Percentiles rank a stretch among this genome's conserved stretches.
Evolutionary conservation across 2,113 vertebrate genomes (phyloP).

Genomic region (Corynorhinus townsendii): DNA sequence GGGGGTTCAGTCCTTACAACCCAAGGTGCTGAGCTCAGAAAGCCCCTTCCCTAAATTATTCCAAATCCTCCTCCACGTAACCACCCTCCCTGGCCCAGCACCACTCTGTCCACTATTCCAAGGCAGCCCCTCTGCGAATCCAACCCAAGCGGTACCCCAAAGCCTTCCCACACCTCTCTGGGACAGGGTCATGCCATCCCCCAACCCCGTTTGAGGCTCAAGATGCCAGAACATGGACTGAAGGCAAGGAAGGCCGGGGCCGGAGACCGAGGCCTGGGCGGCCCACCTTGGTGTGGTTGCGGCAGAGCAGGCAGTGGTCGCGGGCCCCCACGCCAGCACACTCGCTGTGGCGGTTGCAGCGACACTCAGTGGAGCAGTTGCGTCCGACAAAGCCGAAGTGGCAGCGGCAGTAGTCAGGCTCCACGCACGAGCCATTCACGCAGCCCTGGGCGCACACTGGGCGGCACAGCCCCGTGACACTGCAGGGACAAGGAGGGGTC

Average conservation of each 20-base stretch:
- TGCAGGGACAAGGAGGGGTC: slow-evolving; percentile 20
- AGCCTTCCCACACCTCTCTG: neutral
- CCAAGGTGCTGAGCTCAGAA: neutral
- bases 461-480: slow-evolving; percentile 88
- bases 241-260: neutral
- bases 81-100: no score
- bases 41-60: neutral
- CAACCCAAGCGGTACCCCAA: neutral
- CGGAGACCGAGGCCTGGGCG: rapidly evolving
- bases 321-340: slow-evolving; percentile 85
- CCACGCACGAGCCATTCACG: slow-evolving; percentile 90
- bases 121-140: neutral
- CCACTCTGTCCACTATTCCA: neutral
- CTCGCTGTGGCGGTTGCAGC: slow-evolving; percentile 93
- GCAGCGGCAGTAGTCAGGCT: slow-evolving; percentile 89
- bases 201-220: neutral
- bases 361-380: slow-evolving; percentile 92
- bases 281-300: slow-evolving; percentile 88
- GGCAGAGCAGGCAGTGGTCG: slow-evolving; percentile 88
- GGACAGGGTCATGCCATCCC: neutral
- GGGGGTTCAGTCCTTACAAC: neutral
- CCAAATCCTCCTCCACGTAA: neutral
- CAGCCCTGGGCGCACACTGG: slow-evolving; percentile 92
- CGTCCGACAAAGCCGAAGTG: slow-evolving; percentile 93
- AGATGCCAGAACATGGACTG: rapidly evolving